Evolutionary conservation across 2,888 invertebrate genomes (phyloP).

Genomic region (Apotomis turbidana): DNA sequence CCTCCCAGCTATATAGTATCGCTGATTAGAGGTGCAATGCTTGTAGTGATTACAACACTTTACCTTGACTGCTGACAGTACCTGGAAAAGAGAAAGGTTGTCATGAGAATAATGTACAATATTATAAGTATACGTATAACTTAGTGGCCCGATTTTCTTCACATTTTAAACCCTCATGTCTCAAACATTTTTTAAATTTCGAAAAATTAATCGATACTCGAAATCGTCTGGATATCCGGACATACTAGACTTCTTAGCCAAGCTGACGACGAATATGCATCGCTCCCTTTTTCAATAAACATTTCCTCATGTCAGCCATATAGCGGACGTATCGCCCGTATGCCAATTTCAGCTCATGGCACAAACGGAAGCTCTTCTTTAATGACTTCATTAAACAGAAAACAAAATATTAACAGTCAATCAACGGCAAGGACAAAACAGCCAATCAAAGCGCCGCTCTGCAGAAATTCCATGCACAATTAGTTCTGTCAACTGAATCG

Average conservation of each 20-base stretch:
- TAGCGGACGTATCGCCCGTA: no score
- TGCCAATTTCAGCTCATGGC: not conserved
- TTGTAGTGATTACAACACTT: not conserved
- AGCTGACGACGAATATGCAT: no score
- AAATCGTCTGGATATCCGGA: no score
- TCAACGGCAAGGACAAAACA: constrained; percentile 60
- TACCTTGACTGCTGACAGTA: constrained; percentile 26
- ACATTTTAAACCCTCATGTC: no score
- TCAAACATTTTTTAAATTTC: no score
- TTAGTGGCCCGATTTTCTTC: no score
- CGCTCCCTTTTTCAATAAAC: no score
- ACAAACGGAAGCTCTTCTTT: not conserved
- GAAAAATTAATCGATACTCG: no score
- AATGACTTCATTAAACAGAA: constrained; percentile 48
- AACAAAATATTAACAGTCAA: constrained; percentile 57
- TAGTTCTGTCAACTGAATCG: constrained; percentile 53
- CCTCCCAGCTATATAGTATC: not conserved
- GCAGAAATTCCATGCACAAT: constrained; percentile 62
- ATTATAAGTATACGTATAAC: no score
- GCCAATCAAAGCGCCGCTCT: constrained; percentile 63
- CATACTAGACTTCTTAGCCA: no score
- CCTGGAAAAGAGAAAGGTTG: constrained; percentile 9
- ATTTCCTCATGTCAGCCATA: no score
- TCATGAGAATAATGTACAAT: not conserved
- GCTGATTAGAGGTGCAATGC: not conserved